A percentile compares a stretch with the other conserved stretches of the same genome.
Evolutionary conservation across 2,888 invertebrate species (phyloP).

Genomic region (Eurytoma adleriae): DNA sequence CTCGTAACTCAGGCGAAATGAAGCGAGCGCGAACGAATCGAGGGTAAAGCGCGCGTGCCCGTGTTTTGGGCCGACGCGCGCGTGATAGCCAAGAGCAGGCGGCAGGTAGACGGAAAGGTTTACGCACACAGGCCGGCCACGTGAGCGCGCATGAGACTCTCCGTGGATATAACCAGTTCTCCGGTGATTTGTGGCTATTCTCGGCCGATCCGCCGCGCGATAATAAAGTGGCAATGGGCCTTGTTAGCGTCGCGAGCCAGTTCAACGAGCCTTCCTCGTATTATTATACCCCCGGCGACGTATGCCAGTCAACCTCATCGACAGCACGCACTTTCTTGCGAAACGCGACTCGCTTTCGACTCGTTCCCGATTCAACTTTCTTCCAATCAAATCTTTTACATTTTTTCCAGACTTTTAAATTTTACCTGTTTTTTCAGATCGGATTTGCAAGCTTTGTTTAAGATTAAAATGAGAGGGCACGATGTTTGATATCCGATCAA

Average conservation of each 20-base stretch:
- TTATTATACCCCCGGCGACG: conserved; percentile 29
- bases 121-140: conserved; percentile 60
- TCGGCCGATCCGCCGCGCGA: conserved; percentile 71
- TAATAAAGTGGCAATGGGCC: conserved; percentile 75
- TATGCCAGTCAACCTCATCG: conserved; percentile 67
- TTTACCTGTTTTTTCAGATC: too few species aligned
- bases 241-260: conserved; percentile 70
- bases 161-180: conserved; percentile 68
- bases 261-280: conserved; percentile 64
- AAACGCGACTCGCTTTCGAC: background rate
- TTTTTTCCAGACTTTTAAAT: too few species aligned
- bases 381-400: background rate
- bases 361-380: background rate
- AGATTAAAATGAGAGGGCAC: background rate
- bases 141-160: conserved; percentile 62
- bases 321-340: conserved; percentile 44
- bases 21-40: conserved; percentile 13
- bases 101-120: conserved; percentile 28
- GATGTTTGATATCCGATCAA: background rate
- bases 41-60: background rate
- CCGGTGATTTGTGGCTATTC: conserved; percentile 73
- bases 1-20: conserved; percentile 38
- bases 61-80: background rate
- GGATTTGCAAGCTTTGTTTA: too few species aligned
- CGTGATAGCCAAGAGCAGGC: background rate